Base-by-base conservation (phyloP, 2,113 vertebrate genomes). In the Motacilla alba region DNA sequence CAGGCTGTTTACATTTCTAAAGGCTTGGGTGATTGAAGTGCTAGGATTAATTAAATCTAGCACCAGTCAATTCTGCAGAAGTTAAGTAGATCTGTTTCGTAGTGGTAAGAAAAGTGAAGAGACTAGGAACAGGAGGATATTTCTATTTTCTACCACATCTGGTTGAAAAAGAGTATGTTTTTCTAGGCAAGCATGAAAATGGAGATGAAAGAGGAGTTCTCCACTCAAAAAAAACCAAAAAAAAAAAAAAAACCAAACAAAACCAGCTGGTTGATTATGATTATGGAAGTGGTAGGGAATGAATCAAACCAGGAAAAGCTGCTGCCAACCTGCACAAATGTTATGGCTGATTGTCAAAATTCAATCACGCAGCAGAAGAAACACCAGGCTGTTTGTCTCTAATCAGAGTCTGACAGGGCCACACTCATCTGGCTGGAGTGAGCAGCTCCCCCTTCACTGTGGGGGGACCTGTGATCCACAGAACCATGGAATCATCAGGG, bases 21-120 rank as follows among this genome's bases (percentile, higher is more conserved):
- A 81, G 78, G 64, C 58, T 86, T 7, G n/a, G 82, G 46, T 94
- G 74, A 62, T 52, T 80, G 43, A 96, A 97, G 85, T 89, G 43
- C 17, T 93, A 82, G 41, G 28, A 92, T 96, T 96, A 95, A 92
- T 96, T 92, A 89, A 91, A 69, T 52, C 52, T 47, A 95, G 52
- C 79, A 88, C 26, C 72, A 94, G 11, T 47, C 43, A 93, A 15
- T 62, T 82, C 89, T 96, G 60, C 37, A 46, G 83, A 95, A 92
- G 70, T 82, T 77, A 73, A 86, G 23, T 43, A 39, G 37, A 39
- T 74, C 30, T 90, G 59, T 64, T 96, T 69, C 62, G 43, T 72
- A 85, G 87, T 56, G 7, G 20, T 56, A 80, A 92, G 43, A 83
- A 83, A 82, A 74, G 52, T 35, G 31, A 77, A 88, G 39, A 43